phyloP scores from a whole-genome alignment of 2,888 invertebrate species.

The Hypomecis atomaria region DNA sequence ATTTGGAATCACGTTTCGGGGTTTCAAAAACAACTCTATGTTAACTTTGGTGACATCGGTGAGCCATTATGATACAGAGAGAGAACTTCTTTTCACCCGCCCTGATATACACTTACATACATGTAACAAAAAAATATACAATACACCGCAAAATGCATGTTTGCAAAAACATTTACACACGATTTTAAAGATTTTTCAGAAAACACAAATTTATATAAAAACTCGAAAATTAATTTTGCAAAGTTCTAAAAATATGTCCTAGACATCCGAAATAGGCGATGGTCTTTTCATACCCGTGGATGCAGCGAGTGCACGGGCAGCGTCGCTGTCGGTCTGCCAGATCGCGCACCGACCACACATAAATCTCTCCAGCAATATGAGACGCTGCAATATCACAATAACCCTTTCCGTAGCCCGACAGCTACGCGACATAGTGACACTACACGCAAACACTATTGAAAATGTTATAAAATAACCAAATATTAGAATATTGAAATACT shows the following conservation, averaged over 20 bases:
- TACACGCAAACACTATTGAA: constrained; percentile 56
- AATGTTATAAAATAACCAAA: constrained; percentile 50
- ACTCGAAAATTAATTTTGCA: too few species aligned
- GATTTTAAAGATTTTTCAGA: too few species aligned
- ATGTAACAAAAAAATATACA: too few species aligned
- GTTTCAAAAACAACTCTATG: constrained; percentile 21
- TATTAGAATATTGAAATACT: not conserved
- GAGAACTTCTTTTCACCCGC: too few species aligned
- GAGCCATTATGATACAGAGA: not conserved
- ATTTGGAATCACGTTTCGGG: constrained; percentile 25
- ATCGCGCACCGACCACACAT: constrained; percentile 53
- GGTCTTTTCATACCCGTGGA: not conserved
- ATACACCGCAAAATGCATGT: too few species aligned
- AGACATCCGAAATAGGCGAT: not conserved
- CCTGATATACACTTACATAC: too few species aligned
- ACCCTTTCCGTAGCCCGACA: constrained; percentile 63
- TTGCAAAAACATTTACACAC: too few species aligned
- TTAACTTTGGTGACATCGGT: constrained; percentile 9
- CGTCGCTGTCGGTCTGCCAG: constrained; percentile 30
- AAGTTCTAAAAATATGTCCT: too few species aligned
- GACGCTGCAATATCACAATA: constrained; percentile 76
- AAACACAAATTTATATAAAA: too few species aligned
- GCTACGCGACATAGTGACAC: constrained; percentile 49
- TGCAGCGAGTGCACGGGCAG: constrained; percentile 4
- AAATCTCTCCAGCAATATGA: constrained; percentile 78